phyloP scores from a whole-genome alignment of 2,113 vertebrate species.

The Vulpes lagopus region DNA sequence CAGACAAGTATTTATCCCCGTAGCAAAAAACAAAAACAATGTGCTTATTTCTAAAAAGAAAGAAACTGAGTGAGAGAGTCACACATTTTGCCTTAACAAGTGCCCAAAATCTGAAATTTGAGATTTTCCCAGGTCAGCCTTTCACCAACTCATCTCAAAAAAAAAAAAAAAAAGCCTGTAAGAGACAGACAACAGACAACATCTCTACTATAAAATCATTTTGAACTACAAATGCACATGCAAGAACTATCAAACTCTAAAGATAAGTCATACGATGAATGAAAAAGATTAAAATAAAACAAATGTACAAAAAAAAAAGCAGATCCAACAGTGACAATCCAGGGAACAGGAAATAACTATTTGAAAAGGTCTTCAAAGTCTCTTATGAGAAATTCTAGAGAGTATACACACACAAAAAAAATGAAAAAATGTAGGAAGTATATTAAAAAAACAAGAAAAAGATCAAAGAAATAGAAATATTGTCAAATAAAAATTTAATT shows the following conservation, averaged over 20 bases:
- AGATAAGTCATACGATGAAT: not conserved
- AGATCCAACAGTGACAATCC: not conserved
- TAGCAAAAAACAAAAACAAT: not conserved
- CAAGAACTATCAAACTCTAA: not conserved
- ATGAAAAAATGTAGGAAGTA: not conserved
- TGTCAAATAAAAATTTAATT: conserved; percentile 16
- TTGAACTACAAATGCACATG: not conserved
- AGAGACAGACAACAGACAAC: not conserved
- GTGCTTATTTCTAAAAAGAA: conserved; percentile 3
- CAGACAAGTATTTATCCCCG: not conserved
- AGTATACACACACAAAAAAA: not conserved
- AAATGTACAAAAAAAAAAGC: not conserved
- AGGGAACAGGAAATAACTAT: not conserved
- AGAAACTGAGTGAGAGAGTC: not conserved
- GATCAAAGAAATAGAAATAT: not conserved
- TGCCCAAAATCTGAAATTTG: not conserved
- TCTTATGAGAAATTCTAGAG: not conserved
- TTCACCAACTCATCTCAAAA: not conserved
- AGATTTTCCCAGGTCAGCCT: not conserved
- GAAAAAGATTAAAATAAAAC: not conserved
- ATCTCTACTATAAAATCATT: not conserved
- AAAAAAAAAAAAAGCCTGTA: not conserved
- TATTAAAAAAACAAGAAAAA: not conserved
- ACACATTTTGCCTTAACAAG: not conserved
- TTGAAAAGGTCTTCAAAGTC: not conserved